phyloP scores from a whole-genome alignment of 2,888 invertebrate species.

The Cactoblastis cactorum region DNA sequence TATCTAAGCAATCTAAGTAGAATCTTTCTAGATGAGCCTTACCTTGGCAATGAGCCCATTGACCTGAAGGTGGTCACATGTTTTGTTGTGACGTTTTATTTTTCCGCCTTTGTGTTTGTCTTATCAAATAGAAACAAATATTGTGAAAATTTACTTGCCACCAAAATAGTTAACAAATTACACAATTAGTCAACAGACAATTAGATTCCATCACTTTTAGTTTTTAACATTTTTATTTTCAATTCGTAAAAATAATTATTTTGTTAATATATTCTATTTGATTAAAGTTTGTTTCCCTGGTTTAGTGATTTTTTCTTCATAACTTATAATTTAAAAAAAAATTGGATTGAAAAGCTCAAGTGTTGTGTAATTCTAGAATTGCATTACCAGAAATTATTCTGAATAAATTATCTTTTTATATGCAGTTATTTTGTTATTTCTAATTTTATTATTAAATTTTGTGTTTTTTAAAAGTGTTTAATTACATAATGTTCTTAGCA shows the following conservation, averaged over 20 bases:
- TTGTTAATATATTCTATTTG: background rate
- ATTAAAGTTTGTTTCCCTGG: background rate
- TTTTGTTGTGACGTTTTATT: constrained; percentile 47
- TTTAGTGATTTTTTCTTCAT: no score
- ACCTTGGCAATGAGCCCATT: constrained; percentile 48
- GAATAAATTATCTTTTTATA: no score
- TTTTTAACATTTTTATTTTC: no score
- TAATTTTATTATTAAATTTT: background rate
- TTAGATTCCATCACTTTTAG: background rate
- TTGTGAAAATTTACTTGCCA: background rate
- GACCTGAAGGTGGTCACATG: constrained; percentile 49
- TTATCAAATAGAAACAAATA: background rate
- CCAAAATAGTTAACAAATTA: background rate
- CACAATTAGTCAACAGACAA: background rate
- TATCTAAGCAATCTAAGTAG: constrained; percentile 12
- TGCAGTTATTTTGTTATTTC: background rate
- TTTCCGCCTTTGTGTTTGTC: constrained; percentile 36
- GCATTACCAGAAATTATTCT: no score
- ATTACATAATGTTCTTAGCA: background rate
- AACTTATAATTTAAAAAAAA: no score
- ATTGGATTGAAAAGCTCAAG: no score
- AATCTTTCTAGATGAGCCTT: constrained; percentile 13
- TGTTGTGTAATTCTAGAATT: no score
- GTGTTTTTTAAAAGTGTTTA: background rate
- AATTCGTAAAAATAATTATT: background rate